Conservation (phyloP, 2,888 invertebrate genomes). For the Rapana venosa region DNA sequence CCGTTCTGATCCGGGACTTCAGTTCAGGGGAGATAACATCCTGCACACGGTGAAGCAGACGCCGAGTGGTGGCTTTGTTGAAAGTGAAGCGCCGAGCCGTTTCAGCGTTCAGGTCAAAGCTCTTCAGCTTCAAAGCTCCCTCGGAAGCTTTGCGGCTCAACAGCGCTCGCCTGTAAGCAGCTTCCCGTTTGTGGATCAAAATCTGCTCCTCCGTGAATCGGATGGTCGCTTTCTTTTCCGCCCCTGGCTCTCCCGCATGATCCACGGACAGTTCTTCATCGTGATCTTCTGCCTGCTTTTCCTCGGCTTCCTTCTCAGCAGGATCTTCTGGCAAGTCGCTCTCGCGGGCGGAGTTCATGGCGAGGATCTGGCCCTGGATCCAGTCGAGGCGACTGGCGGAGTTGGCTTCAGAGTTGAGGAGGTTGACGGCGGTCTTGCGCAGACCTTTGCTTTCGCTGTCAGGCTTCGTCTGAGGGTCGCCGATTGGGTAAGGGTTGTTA, state of each 20-base stretch:
- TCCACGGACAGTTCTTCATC: not conserved
- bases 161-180: not conserved
- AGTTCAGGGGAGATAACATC: constrained; percentile 43
- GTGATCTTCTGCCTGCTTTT: not conserved
- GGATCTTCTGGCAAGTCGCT: not conserved
- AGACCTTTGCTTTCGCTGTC: not conserved
- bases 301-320: not conserved
- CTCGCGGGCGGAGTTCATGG: constrained; percentile 7
- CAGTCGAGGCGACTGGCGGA: not conserved
- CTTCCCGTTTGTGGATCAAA: not conserved
- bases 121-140: not conserved
- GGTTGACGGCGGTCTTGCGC: not conserved
- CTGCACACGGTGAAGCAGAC: constrained; percentile 39
- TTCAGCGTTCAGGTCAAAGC: constrained; percentile 20
- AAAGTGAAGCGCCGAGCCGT: constrained; percentile 5
- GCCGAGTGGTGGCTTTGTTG: constrained; percentile 24
- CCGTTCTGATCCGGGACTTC: constrained; percentile 28
- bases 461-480: not conserved
- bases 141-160: not conserved
- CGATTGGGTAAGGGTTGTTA: not conserved
- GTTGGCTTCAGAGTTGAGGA: not conserved
- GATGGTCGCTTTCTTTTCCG: not conserved
- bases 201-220: not conserved
- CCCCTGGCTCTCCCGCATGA: not conserved
- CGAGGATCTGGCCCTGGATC: constrained; percentile 7